Base-by-base conservation (phyloP, 1,140 invertebrate species). In the Tenebrio molitor region DNA sequence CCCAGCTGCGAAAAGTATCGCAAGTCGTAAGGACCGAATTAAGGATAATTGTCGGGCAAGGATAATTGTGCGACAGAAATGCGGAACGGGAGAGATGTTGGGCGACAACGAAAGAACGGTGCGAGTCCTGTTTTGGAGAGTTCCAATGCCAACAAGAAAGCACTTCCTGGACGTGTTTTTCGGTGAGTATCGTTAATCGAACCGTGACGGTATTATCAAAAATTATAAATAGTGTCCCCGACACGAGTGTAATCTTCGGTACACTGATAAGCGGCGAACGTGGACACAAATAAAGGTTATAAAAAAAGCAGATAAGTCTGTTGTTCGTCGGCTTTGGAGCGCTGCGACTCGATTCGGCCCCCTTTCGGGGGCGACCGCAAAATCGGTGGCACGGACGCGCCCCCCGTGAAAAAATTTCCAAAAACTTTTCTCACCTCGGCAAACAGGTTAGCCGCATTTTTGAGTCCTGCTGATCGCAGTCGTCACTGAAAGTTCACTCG, bases 401-500 rank as follows among this genome's bases (percentile, higher is more conserved):
- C 44, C 44, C 7, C 44, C 5, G 19, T 21, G n/a, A 16, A 50
- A 50, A 50, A 50, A 50, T 50, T 50, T 50, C 44, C 1, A 29
- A 58, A 58, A 58, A 58, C 21, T 58, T 65, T 67, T 72, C 76
- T 77, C 65, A 77, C 76, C 76, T 77, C 69, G 75, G 73, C 17
- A 71, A 77, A 73, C 71, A 75, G 76, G 76, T 75, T 75, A 75
- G 58, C 76, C 71, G 71, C 76, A 77, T 75, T 71, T 71, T 64
- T 19, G 19, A 58, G 44, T 69, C 33, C 44, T 53, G 34, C 36
- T 15, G 41, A 34, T 68, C 33, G 64, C 36, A 67, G 64, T 67
- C 66, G 66, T 50, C 41, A 17, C 66, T 68, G 21, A 50, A 68
- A 50, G 66, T 50, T 29, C 66, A 50, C 41, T 50, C 50, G 42